These are phyloP conservation scores for Syngnathoides biaculeatus DNA, from an alignment of 2,113 vertebrate species.

Conservation along the genomic window DNA sequence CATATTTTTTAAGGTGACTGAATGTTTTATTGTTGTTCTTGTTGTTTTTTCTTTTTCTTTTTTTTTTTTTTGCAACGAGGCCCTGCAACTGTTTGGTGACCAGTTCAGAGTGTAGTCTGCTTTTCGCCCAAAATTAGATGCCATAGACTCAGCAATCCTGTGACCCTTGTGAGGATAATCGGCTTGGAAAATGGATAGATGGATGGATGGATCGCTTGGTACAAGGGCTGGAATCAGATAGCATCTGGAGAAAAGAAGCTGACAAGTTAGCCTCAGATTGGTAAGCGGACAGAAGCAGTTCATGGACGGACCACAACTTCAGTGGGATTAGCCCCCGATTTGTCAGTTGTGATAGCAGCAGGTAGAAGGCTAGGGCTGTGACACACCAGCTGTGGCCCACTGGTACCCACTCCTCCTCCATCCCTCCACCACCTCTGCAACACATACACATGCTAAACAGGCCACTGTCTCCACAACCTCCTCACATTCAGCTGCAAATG, in stretches of 20 bases:
- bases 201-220: no score
- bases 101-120: no score
- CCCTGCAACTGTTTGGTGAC: no score
- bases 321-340: slow-evolving; percentile 23
- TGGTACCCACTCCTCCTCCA: slow-evolving; percentile 69
- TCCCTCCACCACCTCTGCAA: slow-evolving; percentile 70
- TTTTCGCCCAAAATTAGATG: no score
- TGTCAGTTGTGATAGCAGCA: slow-evolving; percentile 59
- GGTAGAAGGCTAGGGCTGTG: slow-evolving; percentile 67
- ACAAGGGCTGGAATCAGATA: background rate
- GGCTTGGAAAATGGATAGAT: no score
- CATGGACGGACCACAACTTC: slow-evolving; percentile 11
- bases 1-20: background rate
- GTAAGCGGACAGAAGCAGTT: slow-evolving; percentile 17
- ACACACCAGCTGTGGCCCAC: slow-evolving; percentile 77
- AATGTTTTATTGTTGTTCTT: background rate
- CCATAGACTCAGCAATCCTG: no score
- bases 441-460: slow-evolving; percentile 81
- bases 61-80: background rate
- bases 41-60: background rate
- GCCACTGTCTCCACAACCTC: slow-evolving; percentile 67
- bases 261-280: slow-evolving; percentile 17
- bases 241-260: slow-evolving; percentile 7
- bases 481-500: slow-evolving; percentile 83
- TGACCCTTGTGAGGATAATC: no score